These are phyloP conservation scores for Terebella lapidaria DNA, from an alignment of 2,888 invertebrate species.

Conservation along the genomic window DNA sequence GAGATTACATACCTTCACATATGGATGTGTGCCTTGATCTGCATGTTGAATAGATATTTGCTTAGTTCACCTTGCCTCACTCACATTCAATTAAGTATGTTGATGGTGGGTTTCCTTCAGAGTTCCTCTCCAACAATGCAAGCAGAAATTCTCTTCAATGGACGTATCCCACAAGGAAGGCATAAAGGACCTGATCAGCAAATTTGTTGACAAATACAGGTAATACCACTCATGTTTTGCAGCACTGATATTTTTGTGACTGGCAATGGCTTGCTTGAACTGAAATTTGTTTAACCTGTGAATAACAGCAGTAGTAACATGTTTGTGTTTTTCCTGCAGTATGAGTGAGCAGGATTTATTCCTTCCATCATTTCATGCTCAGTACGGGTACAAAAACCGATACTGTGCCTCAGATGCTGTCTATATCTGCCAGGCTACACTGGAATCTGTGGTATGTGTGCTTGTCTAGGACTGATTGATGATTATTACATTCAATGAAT, in stretches of 20 bases:
- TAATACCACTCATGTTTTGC: too few species aligned
- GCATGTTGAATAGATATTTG: too few species aligned
- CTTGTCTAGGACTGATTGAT: not conserved
- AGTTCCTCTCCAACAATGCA: slow-evolving; percentile 78
- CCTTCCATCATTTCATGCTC: slow-evolving; percentile 68
- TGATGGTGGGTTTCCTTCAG: too few species aligned
- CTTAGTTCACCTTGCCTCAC: too few species aligned
- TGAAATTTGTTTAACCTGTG: too few species aligned
- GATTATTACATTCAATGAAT: not conserved
- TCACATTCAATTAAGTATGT: too few species aligned
- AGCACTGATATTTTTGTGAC: too few species aligned
- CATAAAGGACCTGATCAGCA: slow-evolving; percentile 60
- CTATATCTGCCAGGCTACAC: slow-evolving; percentile 70
- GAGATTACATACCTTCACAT: too few species aligned
- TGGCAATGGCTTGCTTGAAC: too few species aligned
- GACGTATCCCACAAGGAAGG: slow-evolving; percentile 75
- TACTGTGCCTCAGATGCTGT: slow-evolving; percentile 80
- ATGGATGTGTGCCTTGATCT: too few species aligned
- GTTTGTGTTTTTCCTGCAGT: too few species aligned
- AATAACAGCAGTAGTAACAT: too few species aligned
- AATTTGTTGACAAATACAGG: slow-evolving; percentile 53
- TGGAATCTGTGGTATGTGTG: slow-evolving; percentile 62
- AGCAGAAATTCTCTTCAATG: slow-evolving; percentile 82
- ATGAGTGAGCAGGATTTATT: slow-evolving; percentile 43
- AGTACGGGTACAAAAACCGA: slow-evolving; percentile 75